These are phyloP conservation scores for Cerceris rybyensis DNA, from an alignment of 2,888 invertebrate genomes.

Conservation along the genomic window DNA sequence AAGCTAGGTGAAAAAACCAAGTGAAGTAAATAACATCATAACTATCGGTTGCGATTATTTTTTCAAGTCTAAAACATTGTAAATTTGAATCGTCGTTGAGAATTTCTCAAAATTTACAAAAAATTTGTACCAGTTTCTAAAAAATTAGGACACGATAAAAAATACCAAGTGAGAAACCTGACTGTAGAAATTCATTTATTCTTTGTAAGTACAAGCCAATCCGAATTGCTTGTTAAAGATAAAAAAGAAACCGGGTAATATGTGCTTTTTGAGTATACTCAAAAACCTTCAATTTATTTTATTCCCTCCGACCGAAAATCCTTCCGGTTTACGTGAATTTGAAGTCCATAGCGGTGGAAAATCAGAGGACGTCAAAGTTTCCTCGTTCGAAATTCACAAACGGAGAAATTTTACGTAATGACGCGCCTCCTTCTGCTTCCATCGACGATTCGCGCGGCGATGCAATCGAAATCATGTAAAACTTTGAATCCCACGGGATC, in stretches of 20 bases:
- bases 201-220: too few species aligned
- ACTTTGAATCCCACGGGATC: conserved; percentile 2
- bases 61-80: too few species aligned
- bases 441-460: not conserved
- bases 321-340: not conserved
- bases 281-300: not conserved
- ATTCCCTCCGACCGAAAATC: not conserved
- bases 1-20: too few species aligned
- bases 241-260: not conserved
- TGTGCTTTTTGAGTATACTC: not conserved
- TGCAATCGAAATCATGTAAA: not conserved
- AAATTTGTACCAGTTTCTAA: too few species aligned
- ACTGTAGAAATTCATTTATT: too few species aligned
- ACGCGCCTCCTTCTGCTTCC: not conserved
- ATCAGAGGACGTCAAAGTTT: not conserved
- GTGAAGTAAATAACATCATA: too few species aligned
- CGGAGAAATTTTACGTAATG: not conserved
- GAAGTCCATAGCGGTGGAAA: not conserved
- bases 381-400: not conserved
- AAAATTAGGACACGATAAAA: too few species aligned
- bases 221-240: too few species aligned
- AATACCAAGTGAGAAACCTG: too few species aligned
- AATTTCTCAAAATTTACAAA: too few species aligned
- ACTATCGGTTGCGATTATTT: too few species aligned
- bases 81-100: too few species aligned